Base-by-base conservation (phyloP, 2,113 vertebrate species). In the Rana temporaria region DNA sequence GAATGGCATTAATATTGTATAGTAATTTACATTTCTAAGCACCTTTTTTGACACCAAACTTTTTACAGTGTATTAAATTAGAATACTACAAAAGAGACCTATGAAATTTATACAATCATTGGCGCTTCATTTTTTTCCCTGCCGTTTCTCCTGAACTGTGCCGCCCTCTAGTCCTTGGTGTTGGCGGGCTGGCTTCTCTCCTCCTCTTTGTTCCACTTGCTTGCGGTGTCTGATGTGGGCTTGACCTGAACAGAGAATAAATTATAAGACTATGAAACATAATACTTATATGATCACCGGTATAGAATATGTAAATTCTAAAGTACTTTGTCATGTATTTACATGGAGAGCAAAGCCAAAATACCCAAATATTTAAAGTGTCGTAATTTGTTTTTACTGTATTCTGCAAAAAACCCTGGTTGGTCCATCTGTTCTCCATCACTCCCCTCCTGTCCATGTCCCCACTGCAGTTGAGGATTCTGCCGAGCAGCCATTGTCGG, bases 1-100 rank as follows among this genome's bases (percentile, higher is more conserved):
- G 3, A 34, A 8, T 17, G 38, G 30, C n/a, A 3, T 6, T 18
- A 22, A 34, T 26, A 38, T 59, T 20, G 48, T 75, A 68, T 56
- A 20, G 67, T 60, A 30, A 38, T 74, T 74, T 67, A 82, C 71
- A 75, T 75, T 20, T 67, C 70, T 82, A 82, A 82, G 80, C 80
- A 74, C 80, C 63, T 66, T 75, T 74, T 38, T 68, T 48, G 55
- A 64, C 4, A 20, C 53, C 55, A 1, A 8, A 82, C n/a, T 48
- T 74, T 74, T 75, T 75, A 67, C 48, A 56, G 78, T 20, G 19
- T 59, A 75, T 67, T 82, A 75, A 75, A 75, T 74, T 60, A 79
- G 26, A 79, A 79, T 74, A 65, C 19, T 55, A 65, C 15, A 82
- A 66, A 82, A 42, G 65, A 72, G 18, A 16, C 14, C 24, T 2